Conservation (phyloP, 2,797 vertebrate genomes). For the Anabas testudineus region DNA sequence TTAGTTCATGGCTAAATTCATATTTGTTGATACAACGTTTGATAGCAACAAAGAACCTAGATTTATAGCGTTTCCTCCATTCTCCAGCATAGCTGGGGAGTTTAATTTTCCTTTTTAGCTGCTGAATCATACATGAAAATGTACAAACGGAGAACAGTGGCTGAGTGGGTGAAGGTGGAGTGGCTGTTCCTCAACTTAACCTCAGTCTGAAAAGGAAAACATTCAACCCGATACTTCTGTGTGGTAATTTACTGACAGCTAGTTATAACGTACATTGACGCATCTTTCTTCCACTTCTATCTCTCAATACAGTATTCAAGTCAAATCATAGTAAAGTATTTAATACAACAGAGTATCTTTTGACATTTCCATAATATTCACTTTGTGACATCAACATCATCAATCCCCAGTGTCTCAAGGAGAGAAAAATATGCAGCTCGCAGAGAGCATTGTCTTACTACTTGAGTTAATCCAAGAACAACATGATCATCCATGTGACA, state of each 20-base stretch:
- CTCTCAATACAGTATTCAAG: not conserved
- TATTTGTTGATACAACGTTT: not conserved
- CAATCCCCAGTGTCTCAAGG: too few relatives aligned
- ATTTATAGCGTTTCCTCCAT: not conserved
- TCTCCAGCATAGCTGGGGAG: not conserved
- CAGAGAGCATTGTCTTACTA: too few relatives aligned
- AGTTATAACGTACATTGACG: too few relatives aligned
- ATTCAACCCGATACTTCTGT: not conserved
- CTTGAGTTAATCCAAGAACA: not conserved
- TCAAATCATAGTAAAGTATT: too few relatives aligned
- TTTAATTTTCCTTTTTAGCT: not conserved
- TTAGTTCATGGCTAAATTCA: not conserved
- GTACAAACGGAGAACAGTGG: not conserved
- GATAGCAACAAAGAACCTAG: not conserved
- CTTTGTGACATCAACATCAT: too few relatives aligned
- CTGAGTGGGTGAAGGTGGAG: conserved; percentile 9
- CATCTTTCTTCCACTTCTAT: not conserved
- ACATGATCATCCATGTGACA: conserved; percentile 20
- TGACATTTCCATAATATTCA: not conserved
- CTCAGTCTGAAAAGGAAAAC: not conserved
- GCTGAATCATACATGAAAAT: conserved; percentile 2
- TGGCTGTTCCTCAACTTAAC: not conserved
- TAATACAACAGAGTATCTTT: not conserved
- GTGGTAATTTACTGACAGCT: not conserved
- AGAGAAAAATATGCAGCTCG: too few relatives aligned